Evolutionary conservation across 2,888 invertebrate species (phyloP).

Genomic region (Rhaphigaster nebulosa): DNA sequence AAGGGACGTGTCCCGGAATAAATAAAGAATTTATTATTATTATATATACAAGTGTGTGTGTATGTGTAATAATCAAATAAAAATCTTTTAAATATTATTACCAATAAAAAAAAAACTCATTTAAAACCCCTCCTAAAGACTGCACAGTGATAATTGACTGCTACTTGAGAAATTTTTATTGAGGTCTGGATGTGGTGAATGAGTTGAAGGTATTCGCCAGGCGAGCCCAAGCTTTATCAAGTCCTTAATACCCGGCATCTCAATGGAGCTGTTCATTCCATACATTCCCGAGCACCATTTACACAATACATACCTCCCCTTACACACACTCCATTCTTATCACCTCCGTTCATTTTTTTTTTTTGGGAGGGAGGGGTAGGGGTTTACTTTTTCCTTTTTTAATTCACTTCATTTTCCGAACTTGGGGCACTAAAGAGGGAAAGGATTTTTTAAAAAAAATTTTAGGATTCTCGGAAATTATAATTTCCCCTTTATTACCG

Average conservation of each 20-base stretch:
- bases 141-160: background rate
- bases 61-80: no score
- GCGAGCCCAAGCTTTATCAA: background rate
- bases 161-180: background rate
- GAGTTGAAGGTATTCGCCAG: background rate
- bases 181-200: background rate
- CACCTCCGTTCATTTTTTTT: background rate
- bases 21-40: no score
- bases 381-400: background rate
- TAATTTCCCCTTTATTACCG: background rate
- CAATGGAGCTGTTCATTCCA: background rate
- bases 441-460: background rate
- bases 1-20: no score
- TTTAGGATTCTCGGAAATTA: background rate
- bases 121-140: background rate
- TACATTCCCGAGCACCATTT: constrained; percentile 1
- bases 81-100: no score
- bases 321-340: background rate
- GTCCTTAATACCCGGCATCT: background rate
- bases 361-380: background rate
- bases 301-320: background rate
- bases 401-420: background rate
- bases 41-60: no score
- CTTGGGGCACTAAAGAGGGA: background rate
- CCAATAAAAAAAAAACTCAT: no score